Conservation (phyloP, 2,888 invertebrate genomes). For the Aporophyla nigra region DNA sequence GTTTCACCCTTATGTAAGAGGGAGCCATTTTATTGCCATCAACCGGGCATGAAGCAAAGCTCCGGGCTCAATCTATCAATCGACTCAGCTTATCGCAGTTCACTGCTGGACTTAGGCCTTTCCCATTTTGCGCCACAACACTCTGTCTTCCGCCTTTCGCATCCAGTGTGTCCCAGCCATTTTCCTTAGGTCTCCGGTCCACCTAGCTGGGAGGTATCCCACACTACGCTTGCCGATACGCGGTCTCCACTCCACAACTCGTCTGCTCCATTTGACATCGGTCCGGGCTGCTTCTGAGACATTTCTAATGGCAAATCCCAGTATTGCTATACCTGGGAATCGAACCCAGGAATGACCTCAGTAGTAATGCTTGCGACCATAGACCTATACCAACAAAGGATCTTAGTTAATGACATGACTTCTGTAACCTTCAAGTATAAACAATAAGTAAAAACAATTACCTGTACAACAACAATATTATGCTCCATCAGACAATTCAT, state of each 20-base stretch:
- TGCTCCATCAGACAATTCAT: slow-evolving; percentile 9
- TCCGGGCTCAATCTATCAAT: not conserved
- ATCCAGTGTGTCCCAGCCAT: too few relatives aligned
- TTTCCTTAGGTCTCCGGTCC: too few relatives aligned
- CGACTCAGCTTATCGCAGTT: too few relatives aligned
- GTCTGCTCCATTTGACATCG: too few relatives aligned
- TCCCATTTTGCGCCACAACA: too few relatives aligned
- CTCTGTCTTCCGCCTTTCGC: too few relatives aligned
- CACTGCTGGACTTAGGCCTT: too few relatives aligned
- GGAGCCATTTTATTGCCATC: too few relatives aligned
- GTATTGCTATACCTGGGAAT: not conserved
- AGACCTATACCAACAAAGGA: not conserved
- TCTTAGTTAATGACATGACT: slow-evolving; percentile 5
- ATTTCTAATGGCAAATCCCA: not conserved
- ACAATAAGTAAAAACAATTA: slow-evolving; percentile 23
- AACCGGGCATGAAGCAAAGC: not conserved
- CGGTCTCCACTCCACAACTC: too few relatives aligned
- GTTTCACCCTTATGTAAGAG: not conserved
- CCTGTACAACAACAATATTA: not conserved
- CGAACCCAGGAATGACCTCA: not conserved
- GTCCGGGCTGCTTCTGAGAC: too few relatives aligned
- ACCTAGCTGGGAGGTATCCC: too few relatives aligned
- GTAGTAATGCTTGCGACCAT: not conserved
- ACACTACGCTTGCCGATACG: too few relatives aligned
- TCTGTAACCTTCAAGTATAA: slow-evolving; percentile 21